Base-by-base conservation (phyloP, 1,140 invertebrate species). In the Tetramorium simillimum region DNA sequence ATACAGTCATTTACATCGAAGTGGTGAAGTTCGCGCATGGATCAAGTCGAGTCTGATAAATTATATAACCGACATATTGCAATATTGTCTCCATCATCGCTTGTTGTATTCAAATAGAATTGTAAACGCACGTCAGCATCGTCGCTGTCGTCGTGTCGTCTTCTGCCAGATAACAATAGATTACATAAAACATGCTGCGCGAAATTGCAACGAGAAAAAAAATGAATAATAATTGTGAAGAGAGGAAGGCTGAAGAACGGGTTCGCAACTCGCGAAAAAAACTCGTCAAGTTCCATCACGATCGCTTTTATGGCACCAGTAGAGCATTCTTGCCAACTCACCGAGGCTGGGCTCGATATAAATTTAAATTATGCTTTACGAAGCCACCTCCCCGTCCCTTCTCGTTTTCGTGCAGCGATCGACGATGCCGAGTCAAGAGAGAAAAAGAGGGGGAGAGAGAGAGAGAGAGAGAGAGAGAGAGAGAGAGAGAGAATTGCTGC, bases 291-390 rank as follows among this genome's bases (percentile, higher is more conserved):
- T 88, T 77, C 33, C 72, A 49, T 72, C 51, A 75, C 63, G 49
- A 88, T 86, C 58, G 69, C 70, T 80, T 89, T 89, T 86, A 86
- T 73, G 18, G 18, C 70, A 49, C 69, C 46, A 73, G 28, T 62
- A 65, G 51, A 78, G 53, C 43, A 72, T 53, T 85, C 65, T 75
- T 69, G 86, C 69, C 69, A 69, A 46, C 58, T 88, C 69, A 73
- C 70, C 53, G 21, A 69, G 40, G 33, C 18, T 46, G 40, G 46
- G 67, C n/a, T 62, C 28, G 75, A 76, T 89, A 77, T 90, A 89
- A 90, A 90, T 89, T 90, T 82, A 90, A 90, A 90, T 89, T 89
- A 89, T 89, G 88, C 58, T 85, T 12, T 33, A 12, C 18, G 18
- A 72, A 58, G 65, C 37, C 14, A 14, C n/a, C 24, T 37, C 40